These are phyloP conservation scores for Cathartes aura DNA, from an alignment of 2,113 vertebrate genomes.

Conservation along the genomic window DNA sequence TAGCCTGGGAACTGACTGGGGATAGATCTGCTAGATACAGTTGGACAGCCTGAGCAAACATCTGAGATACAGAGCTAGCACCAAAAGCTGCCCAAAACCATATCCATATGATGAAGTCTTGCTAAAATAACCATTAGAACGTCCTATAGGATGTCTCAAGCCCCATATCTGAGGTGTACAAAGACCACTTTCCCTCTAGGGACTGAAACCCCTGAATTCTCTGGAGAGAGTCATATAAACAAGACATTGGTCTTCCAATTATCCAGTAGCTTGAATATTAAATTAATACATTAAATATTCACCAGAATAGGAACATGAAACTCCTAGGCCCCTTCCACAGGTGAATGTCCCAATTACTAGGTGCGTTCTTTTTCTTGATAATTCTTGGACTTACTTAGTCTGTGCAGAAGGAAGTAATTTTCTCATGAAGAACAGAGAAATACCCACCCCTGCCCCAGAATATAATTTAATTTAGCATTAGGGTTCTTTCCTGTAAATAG, in stretches of 20 bases:
- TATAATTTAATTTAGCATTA: neutral
- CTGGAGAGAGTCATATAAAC: neutral
- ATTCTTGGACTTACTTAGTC: neutral
- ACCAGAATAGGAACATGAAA: neutral
- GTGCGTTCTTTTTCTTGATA: neutral
- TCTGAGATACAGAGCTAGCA: neutral
- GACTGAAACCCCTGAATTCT: neutral
- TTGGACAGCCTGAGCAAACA: neutral
- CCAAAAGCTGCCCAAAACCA: neutral
- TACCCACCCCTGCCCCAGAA: neutral
- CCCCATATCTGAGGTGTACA: neutral
- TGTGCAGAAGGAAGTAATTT: neutral
- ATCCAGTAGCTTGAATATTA: neutral
- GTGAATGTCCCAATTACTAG: neutral
- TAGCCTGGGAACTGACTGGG: neutral
- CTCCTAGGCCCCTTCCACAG: neutral
- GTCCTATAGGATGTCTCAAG: neutral
- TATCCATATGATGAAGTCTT: neutral
- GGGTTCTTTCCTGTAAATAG: neutral
- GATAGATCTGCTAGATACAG: neutral
- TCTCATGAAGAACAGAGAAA: neutral
- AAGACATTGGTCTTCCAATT: neutral
- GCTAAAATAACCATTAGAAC: neutral
- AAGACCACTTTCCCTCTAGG: neutral
- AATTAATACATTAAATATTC: neutral